Evolutionary conservation across 2,113 vertebrate species (phyloP).

Genomic region (Danionella cerebrum): DNA sequence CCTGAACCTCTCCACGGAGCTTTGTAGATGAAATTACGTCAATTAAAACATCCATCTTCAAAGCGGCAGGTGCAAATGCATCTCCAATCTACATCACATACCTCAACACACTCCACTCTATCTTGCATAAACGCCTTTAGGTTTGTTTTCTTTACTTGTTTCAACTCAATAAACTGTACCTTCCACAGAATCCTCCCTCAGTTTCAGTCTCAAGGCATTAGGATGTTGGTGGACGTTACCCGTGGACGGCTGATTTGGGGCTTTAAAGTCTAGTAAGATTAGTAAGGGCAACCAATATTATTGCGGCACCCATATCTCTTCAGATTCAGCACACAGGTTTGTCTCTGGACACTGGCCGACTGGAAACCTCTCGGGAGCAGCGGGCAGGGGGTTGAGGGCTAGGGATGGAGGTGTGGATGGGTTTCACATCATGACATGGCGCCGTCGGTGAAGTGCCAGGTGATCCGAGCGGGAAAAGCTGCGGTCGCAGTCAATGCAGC

Average conservation of each 20-base stretch:
- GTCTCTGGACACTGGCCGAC: slow-evolving; percentile 1
- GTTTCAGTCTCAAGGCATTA: neutral
- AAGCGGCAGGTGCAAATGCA: slow-evolving; percentile 33
- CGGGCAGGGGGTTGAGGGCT: neutral
- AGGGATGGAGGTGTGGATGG: neutral
- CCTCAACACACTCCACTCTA: neutral
- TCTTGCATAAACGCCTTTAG: neutral
- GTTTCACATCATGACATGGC: slow-evolving; percentile 92
- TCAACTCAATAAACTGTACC: neutral
- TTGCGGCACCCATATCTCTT: neutral
- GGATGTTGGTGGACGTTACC: neutral
- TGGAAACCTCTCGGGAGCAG: slow-evolving; percentile 18
- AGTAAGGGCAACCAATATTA: neutral
- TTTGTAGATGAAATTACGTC: too few relatives aligned
- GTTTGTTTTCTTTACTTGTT: neutral
- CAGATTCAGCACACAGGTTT: slow-evolving; percentile 6
- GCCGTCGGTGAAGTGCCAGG: slow-evolving; percentile 86
- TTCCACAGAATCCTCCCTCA: neutral
- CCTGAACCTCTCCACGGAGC: too few relatives aligned
- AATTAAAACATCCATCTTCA: slow-evolving; percentile 20
- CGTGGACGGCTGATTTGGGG: slow-evolving; percentile 22
- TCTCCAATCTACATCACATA: neutral
- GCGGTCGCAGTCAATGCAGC: slow-evolving; percentile 90
- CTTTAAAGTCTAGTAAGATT: neutral
- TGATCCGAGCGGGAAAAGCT: slow-evolving; percentile 96